phyloP scores from a whole-genome alignment of 2,113 vertebrate genomes.

The chimpanzee (Pan troglodytes) region DNA sequence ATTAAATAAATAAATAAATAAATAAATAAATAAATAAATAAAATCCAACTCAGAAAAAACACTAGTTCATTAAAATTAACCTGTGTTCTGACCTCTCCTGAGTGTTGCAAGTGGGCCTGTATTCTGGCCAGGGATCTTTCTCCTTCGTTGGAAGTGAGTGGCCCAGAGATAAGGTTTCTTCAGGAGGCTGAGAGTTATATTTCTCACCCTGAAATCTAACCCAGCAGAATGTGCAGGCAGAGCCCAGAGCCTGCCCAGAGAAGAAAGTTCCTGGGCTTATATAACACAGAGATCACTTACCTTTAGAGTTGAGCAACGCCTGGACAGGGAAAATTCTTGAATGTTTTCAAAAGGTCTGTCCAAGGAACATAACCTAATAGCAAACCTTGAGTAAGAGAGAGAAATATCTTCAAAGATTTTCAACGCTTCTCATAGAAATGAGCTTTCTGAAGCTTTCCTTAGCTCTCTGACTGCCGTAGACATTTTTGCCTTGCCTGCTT shows the following conservation, averaged over 20 bases:
- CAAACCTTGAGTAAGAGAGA: neutral
- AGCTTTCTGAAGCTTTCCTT: neutral
- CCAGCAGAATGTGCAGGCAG: neutral
- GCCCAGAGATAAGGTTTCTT: neutral
- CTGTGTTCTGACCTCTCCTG: neutral
- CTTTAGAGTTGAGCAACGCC: neutral
- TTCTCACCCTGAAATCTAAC: neutral
- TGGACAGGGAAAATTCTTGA: neutral
- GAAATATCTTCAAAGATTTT: neutral
- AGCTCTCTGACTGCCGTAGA: neutral
- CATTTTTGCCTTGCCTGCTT: neutral
- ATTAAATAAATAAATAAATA: no score
- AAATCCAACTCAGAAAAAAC: constrained; percentile 1
- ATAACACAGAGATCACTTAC: neutral
- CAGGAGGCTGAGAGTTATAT: neutral
- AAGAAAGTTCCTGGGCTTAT: neutral
- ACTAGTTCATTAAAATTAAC: neutral
- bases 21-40: neutral
- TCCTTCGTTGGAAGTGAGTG: neutral
- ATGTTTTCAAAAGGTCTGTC: neutral
- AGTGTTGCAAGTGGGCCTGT: neutral
- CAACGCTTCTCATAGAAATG: neutral
- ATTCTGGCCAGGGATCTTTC: neutral
- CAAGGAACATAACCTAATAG: neutral
- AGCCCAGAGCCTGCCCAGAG: neutral